Conservation (phyloP, 2,797 vertebrate genomes). For the Crax fasciolata region DNA sequence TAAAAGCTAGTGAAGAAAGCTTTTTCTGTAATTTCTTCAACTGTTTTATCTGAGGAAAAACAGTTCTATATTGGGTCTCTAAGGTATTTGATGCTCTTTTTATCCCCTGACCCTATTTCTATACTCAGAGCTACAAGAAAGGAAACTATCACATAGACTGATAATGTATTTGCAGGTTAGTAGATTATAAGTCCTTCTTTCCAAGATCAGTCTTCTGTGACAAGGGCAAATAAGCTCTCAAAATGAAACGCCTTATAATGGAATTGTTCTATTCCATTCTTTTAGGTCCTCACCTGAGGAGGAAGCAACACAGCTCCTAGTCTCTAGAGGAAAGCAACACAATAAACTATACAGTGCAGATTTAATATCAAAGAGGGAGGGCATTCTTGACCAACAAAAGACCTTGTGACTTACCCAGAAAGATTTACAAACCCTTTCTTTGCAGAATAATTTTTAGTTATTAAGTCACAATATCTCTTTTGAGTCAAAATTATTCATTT, state of each 20-base stretch:
- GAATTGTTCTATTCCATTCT: constrained; percentile 28
- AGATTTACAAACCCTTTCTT: not conserved
- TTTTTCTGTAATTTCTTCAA: constrained; percentile 6
- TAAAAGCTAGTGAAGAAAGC: constrained; percentile 8
- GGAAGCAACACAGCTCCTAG: not conserved
- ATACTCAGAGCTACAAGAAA: not conserved
- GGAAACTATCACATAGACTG: not conserved
- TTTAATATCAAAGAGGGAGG: constrained; percentile 39
- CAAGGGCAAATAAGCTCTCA: not conserved
- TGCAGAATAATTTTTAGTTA: constrained; percentile 12
- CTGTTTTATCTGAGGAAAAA: not conserved
- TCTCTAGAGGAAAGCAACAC: constrained; percentile 30
- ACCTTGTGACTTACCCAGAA: not conserved
- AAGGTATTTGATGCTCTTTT: constrained; percentile 10
- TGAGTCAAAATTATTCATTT: constrained; percentile 28
- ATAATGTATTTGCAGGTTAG: not conserved
- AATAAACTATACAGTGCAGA: not conserved
- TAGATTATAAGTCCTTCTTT: not conserved
- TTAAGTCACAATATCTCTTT: constrained; percentile 19
- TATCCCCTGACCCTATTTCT: constrained; percentile 6
- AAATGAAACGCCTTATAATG: constrained; percentile 38
- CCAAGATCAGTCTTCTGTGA: constrained; percentile 1
- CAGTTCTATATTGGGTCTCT: not conserved
- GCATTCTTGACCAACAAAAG: not conserved
- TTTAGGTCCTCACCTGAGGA: constrained; percentile 6